Evolutionary conservation across 2,888 invertebrate species (phyloP), one percentile per base, ranked within the genome.

Genomic region (Eurytoma californica): DNA sequence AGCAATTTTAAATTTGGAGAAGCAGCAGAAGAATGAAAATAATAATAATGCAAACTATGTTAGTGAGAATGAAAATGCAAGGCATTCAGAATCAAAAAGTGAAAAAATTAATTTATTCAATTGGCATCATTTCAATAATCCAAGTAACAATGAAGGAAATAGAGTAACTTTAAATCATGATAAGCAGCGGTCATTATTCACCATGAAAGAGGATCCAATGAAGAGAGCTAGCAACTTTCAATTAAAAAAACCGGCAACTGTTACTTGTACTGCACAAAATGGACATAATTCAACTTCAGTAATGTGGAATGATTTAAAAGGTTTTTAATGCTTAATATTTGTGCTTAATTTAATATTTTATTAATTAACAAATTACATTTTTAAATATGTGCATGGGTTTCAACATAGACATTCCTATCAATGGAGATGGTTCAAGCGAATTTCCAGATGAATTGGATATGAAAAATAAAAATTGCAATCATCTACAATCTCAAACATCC

Each of bases 301-400:
- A 5, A 7, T 13, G 12, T 58, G 65, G 65, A 55, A 74, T 58
- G 30, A 70, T 65, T 79, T 69, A 7, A 57, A 69, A 69, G 73
- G 79, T 14, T 18, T 20, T 24, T 24, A 24, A 24, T 24, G 3
- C 20, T 9, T 72, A 9, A 53, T 14, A 18, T 67, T 55, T 39
- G 9, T 39, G 39, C 39, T 65, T 57, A 55, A n/a, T 14, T 7
- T 28, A 20, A 16, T 24, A 1, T 61, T 2, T 16, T 3, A 3
- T 24, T 3, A 14, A 49, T 47, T 47, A 20, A 28, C n/a, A 47
- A n/a, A 47, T 47, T 0, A 65, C 14, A 18, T 65, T 47, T 47
- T 24, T 18, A 49, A 47, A 55, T 55, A 55, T 68, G 9, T 39
- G 2, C 39, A 30, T n/a, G n/a, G 9, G n/a, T 12, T 20, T 69